These are phyloP conservation scores for Myopa testacea DNA, from an alignment of 2,888 invertebrate species.

Conservation along the genomic window DNA sequence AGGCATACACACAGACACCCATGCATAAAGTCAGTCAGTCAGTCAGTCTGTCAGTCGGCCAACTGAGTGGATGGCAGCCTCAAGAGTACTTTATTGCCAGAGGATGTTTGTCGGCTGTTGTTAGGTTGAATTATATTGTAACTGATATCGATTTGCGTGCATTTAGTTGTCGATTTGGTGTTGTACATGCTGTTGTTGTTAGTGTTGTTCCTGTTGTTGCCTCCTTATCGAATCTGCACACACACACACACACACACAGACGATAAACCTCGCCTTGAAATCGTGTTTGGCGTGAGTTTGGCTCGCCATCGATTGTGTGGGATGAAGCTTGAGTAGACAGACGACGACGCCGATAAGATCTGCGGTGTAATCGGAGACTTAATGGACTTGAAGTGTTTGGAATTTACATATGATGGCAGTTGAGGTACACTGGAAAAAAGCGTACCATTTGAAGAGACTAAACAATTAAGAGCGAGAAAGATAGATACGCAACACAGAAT, in stretches of 20 bases:
- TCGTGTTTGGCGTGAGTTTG: neutral
- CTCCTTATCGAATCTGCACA: neutral
- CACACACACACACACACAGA: neutral
- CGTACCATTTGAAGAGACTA: too few species aligned
- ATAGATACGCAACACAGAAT: too few species aligned
- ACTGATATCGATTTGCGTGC: slow-evolving; percentile 38
- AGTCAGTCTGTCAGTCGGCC: slow-evolving; percentile 4
- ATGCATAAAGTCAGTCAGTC: neutral
- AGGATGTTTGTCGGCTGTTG: slow-evolving; percentile 34
- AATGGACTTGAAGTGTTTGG: neutral
- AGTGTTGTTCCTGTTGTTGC: slow-evolving; percentile 5
- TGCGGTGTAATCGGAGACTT: slow-evolving; percentile 23
- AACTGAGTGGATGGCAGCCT: neutral
- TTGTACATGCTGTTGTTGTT: slow-evolving; percentile 21
- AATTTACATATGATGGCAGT: slow-evolving; percentile 3
- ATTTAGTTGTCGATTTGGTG: slow-evolving; percentile 23
- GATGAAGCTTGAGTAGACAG: slow-evolving; percentile 1
- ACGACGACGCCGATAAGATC: slow-evolving; percentile 7
- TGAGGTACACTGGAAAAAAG: neutral
- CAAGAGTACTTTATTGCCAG: slow-evolving; percentile 12
- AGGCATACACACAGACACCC: neutral
- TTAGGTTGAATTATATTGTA: slow-evolving; percentile 41
- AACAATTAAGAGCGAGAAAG: too few species aligned
- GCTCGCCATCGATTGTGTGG: neutral
- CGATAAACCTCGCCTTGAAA: neutral